Base-by-base conservation (phyloP, 2,888 invertebrate species). In the Athalia cordata region DNA sequence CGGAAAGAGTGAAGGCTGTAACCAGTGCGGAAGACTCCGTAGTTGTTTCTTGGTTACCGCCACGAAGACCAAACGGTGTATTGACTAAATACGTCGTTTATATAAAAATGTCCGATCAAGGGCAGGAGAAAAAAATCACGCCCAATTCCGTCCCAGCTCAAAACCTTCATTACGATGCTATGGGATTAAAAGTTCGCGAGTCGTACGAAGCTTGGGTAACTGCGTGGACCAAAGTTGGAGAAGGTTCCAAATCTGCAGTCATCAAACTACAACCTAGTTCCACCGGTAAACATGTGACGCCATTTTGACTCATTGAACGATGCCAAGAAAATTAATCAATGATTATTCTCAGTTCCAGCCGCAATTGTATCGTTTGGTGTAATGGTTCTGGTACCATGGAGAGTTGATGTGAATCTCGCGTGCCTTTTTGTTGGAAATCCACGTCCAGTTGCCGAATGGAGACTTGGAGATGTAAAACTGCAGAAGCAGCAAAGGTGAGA, bases 1-100 rank as follows among this genome's bases (percentile, higher is more conserved):
- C 94, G 1, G 92, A 93, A 79, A 92, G 92, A 78, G 92, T 94
- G 1, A 94, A 94, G 84, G 92, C 93, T 0, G 90, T 93, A 15
- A 91, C 92, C 0, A 92, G 92, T 81, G 92, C 93, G 55, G 91
- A 92, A 81, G 92, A 92, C 66, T 91, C 93, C 9, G 92, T 94
- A 29, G 91, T 94, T 78, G 92, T 94, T 55, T 92, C 93, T 78
- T 94, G 94, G 94, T 88, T 93, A 80, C 92, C 93, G n/a, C 94
- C 94, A 3, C 86, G 91, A 29, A 91, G 92, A 11, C 92, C 93
- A 0, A 94, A 94, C 86, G 94, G 95, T 1, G 85, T 93, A 78
- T 90, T 94, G 8, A 93, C 91, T 43, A 92, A 93, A 82, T 95
- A 93, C 86, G 93, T 92, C 78, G 91, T 95, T 68, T 93, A 93